phyloP scores from a whole-genome alignment of 2,113 vertebrate species.

The Platichthys flesus region DNA sequence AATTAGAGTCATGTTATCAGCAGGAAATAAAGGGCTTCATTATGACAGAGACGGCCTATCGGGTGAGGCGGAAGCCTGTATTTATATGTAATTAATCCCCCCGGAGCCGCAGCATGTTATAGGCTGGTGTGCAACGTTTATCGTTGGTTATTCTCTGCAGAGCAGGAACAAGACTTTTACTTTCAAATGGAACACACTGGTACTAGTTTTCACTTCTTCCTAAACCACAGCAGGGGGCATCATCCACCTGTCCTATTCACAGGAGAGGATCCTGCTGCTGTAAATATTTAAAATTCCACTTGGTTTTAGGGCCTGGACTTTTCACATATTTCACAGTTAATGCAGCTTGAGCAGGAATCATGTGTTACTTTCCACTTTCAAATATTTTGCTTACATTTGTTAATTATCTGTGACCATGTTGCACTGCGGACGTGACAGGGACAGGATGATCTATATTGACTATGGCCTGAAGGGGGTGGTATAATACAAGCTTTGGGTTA shows the following conservation, averaged over 20 bases:
- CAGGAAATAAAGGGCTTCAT: constrained; percentile 80
- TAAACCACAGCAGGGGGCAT: constrained; percentile 46
- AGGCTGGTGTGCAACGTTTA: constrained; percentile 31
- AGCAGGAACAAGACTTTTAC: background rate
- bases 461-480: constrained; percentile 22
- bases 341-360: background rate
- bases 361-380: background rate
- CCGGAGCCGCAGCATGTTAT: constrained; percentile 27
- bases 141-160: constrained; percentile 12
- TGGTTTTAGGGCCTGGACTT: background rate
- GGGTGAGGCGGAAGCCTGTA: constrained; percentile 35
- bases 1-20: constrained; percentile 73
- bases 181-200: constrained; percentile 1
- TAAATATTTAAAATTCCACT: background rate
- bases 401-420: background rate
- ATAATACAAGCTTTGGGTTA: background rate
- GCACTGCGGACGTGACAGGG: background rate
- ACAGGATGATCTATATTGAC: background rate
- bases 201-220: constrained; percentile 7
- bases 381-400: background rate
- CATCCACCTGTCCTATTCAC: constrained; percentile 13
- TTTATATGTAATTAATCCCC: constrained; percentile 61
- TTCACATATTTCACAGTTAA: background rate
- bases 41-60: constrained; percentile 42
- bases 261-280: background rate